These are phyloP conservation scores for Manis crassicaudata DNA, from an alignment of 2,797 vertebrate genomes.

Conservation along the genomic window DNA sequence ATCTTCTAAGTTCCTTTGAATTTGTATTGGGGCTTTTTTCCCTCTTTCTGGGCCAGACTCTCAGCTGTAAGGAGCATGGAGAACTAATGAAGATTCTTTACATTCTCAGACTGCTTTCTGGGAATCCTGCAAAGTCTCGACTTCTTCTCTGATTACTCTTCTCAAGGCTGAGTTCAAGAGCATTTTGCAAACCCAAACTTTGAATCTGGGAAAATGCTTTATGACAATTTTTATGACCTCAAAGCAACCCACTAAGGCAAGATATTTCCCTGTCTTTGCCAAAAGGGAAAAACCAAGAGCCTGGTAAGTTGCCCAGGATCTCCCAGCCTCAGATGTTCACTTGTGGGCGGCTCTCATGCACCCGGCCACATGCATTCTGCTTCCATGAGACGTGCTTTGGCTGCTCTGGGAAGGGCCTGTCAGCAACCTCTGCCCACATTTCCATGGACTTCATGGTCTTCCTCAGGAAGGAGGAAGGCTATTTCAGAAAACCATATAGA, in stretches of 20 bases:
- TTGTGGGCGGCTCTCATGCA: neutral
- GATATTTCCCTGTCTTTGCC: conserved; percentile 72
- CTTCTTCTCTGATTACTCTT: conserved; percentile 70
- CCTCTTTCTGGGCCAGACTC: conserved; percentile 16
- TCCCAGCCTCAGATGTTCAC: conserved; percentile 46
- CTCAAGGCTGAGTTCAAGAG: conserved; percentile 73
- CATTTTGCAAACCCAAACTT: conserved; percentile 68
- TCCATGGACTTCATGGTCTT: conserved; percentile 24
- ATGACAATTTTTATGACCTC: conserved; percentile 81
- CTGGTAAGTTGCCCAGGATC: conserved; percentile 77
- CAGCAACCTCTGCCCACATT: conserved; percentile 56
- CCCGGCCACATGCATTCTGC: conserved; percentile 25
- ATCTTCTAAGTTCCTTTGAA: conserved; percentile 18
- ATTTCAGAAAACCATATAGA: conserved; percentile 10
- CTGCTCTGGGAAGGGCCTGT: conserved; percentile 46
- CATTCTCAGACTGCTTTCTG: conserved; percentile 73
- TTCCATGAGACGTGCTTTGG: conserved; percentile 47
- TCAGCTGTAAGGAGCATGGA: conserved; percentile 53
- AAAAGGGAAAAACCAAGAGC: conserved; percentile 69
- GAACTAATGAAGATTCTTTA: conserved; percentile 74
- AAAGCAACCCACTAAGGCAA: conserved; percentile 71
- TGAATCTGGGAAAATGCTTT: conserved; percentile 82
- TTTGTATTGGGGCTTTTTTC: neutral
- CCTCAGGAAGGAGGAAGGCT: conserved; percentile 45
- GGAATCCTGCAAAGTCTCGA: conserved; percentile 69